These are phyloP conservation scores for Junonia oenone DNA, from an alignment of 2,888 invertebrate species.

Conservation along the genomic window DNA sequence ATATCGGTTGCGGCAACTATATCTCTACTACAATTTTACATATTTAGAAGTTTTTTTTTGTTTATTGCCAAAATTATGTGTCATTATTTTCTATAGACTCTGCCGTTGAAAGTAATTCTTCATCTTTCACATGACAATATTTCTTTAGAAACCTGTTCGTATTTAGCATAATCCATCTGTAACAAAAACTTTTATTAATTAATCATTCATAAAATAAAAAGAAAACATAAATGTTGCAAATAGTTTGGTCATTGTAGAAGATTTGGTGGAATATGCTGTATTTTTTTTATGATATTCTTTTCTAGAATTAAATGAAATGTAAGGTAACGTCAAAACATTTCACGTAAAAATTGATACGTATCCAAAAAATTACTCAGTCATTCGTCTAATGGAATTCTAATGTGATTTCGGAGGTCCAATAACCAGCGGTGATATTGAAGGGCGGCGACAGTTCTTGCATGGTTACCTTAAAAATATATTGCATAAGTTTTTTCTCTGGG, in stretches of 20 bases:
- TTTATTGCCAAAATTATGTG: neutral
- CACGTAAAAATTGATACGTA: neutral
- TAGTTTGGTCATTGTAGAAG: no score
- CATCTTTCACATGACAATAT: slow-evolving; percentile 18
- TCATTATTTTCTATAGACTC: slow-evolving; percentile 13
- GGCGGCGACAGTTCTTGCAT: neutral
- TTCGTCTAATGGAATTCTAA: neutral
- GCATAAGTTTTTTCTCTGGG: no score
- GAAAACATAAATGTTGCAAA: neutral
- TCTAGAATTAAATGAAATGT: neutral
- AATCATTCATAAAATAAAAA: neutral
- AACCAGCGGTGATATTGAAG: neutral
- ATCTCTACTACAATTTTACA: no score
- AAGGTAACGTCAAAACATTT: neutral
- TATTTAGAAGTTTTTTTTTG: neutral
- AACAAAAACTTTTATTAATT: slow-evolving; percentile 19
- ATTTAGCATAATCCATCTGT: slow-evolving; percentile 55
- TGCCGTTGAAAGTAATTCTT: neutral
- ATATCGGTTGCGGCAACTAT: no score
- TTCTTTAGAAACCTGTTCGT: slow-evolving; percentile 39
- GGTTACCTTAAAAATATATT: neutral
- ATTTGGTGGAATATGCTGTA: no score
- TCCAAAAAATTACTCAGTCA: neutral
- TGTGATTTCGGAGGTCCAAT: neutral
- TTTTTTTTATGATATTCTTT: no score